Evolutionary conservation across 2,113 vertebrate genomes (phyloP), one percentile per base, ranked within the genome.

Genomic region (Hippocampus comes): DNA sequence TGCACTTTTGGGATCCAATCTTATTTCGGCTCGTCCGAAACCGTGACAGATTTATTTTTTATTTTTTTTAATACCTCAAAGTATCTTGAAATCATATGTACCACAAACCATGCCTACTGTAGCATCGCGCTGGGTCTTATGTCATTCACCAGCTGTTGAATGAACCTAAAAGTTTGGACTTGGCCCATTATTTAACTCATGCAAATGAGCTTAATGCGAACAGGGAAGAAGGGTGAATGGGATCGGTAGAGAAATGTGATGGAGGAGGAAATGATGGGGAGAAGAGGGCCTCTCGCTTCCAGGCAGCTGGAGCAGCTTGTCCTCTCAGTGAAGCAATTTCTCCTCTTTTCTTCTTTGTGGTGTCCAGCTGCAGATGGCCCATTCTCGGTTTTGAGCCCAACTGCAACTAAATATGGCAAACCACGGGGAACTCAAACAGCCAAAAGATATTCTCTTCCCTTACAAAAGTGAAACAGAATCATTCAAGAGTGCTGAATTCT

Each of bases 321-420:
- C 53, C 77, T 80, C 77, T 64, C 73, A 69, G 72, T 76, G n/a
- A 77, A 46, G 75, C 68, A 75, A 75, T 82, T 78, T 85, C 72
- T 59, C 67, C 63, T 8, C 11, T 65, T 65, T 65, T 43, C 5
- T 23, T 65, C n/a, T 46, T 64, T 42, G 34, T 38, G 30, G 30
- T 41, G 34, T 42, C 61, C 34, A 42, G 61, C 61, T 41, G 61
- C 61, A 63, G 61, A 41, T 63, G 60, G 34, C 38, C 2, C 20
- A 9, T n/a, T 23, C 53, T 2, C 1, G 8, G 4, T 23, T 56
- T 23, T 23, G n/a, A 14, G 51, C 14, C 12, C 14, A 53, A 9
- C 17, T 30, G 18, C 8, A 20, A 10, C 15, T 63, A 21, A 38
- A 63, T 38, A 34, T 38, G 34, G 20, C 30, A 9, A 1, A 38